phyloP scores from a whole-genome alignment of 2,888 invertebrate species.

The Phymatocera aterrima region DNA sequence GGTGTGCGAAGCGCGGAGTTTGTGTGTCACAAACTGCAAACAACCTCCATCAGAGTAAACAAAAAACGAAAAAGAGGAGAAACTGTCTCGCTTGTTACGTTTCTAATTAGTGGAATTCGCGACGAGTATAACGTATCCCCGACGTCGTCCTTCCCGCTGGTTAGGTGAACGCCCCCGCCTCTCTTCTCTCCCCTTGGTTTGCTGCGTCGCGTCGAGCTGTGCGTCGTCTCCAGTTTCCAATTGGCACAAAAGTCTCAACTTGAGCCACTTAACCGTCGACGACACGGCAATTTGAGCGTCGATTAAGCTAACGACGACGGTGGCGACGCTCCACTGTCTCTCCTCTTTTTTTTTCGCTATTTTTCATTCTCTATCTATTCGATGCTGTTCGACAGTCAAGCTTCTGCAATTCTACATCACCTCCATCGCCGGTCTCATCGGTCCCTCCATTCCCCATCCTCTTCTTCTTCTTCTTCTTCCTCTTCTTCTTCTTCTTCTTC shows the following conservation, averaged over 20 bases:
- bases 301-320: constrained; percentile 41
- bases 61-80: neutral
- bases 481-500: neutral
- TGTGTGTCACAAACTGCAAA: neutral
- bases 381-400: neutral
- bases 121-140: neutral
- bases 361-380: neutral
- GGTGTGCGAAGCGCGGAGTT: neutral
- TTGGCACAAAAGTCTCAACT: constrained; percentile 42
- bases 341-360: neutral
- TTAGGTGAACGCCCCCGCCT: neutral
- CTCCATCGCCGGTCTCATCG: neutral
- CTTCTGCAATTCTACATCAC: constrained; percentile 17
- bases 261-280: constrained; percentile 35
- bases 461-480: neutral
- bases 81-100: neutral
- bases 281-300: constrained; percentile 37
- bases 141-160: neutral
- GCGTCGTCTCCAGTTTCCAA: constrained; percentile 37
- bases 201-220: neutral
- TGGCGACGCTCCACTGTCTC: constrained; percentile 1
- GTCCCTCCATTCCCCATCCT: neutral
- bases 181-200: neutral
- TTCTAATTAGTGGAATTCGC: constrained; percentile 33
- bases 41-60: too few species aligned